Evolutionary conservation across 2,113 vertebrate species (phyloP).

Genomic region (Solea solea): DNA sequence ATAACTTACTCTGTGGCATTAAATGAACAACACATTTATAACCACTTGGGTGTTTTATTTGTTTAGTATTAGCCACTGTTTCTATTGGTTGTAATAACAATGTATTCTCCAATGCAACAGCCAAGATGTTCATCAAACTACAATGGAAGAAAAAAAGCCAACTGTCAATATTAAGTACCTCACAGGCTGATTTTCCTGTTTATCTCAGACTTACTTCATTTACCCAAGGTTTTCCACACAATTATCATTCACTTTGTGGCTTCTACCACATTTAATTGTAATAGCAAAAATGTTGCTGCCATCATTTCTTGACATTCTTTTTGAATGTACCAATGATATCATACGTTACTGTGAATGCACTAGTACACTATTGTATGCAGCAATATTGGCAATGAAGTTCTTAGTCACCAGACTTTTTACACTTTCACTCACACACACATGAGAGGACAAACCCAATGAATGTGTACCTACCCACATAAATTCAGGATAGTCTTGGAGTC

Average conservation of each 20-base stretch:
- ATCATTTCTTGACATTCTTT: too few relatives aligned
- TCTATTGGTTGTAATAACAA: neutral
- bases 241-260: too few relatives aligned
- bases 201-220: slow-evolving; percentile 1
- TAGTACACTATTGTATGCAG: too few relatives aligned
- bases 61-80: neutral
- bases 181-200: neutral
- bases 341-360: too few relatives aligned
- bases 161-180: neutral
- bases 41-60: neutral
- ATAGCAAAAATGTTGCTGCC: too few relatives aligned
- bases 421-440: neutral
- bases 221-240: too few relatives aligned
- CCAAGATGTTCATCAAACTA: neutral
- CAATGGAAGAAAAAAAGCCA: neutral
- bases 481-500: slow-evolving; percentile 92
- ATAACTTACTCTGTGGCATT: neutral
- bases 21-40: neutral
- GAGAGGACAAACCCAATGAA: neutral
- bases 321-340: too few relatives aligned
- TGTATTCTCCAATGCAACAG: neutral
- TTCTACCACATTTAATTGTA: too few relatives aligned
- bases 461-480: slow-evolving; percentile 94
- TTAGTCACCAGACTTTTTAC: too few relatives aligned
- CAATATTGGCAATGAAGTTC: too few relatives aligned